phyloP scores from a whole-genome alignment of 2,888 invertebrate genomes.

The Congeria kusceri region DNA sequence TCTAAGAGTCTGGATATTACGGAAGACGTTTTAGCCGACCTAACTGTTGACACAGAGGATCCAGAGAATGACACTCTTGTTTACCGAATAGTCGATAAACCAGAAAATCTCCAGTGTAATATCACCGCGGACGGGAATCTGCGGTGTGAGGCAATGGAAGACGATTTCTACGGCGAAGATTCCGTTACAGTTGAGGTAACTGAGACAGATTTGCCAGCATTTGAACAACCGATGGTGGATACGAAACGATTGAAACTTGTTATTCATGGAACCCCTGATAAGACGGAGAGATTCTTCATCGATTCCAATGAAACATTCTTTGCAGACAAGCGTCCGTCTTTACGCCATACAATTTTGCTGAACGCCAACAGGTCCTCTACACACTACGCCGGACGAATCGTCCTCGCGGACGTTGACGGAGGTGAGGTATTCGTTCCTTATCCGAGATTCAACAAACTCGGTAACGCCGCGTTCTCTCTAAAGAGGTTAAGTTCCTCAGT shows the following conservation, averaged over 20 bases:
- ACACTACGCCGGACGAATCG: slow-evolving; percentile 35
- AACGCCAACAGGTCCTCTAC: slow-evolving; percentile 39
- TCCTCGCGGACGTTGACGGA: slow-evolving; percentile 53
- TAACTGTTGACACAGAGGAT: slow-evolving; percentile 30
- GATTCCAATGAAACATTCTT: slow-evolving; percentile 38
- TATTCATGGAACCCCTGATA: slow-evolving; percentile 31
- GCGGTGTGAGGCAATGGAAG: slow-evolving; percentile 23
- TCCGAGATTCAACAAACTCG: slow-evolving; percentile 26
- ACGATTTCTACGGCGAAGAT: slow-evolving; percentile 53
- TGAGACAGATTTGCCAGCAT: slow-evolving; percentile 14
- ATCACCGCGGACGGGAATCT: slow-evolving; percentile 48
- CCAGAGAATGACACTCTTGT: slow-evolving; percentile 46
- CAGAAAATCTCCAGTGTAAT: slow-evolving; percentile 30
- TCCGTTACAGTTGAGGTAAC: slow-evolving; percentile 9
- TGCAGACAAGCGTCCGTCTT: slow-evolving; percentile 33
- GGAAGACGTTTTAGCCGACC: slow-evolving; percentile 32
- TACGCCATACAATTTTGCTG: slow-evolving; percentile 21
- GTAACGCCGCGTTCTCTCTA: slow-evolving; percentile 34
- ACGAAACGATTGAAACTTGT: slow-evolving; percentile 19
- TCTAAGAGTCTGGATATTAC: slow-evolving; percentile 24
- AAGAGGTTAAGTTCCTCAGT: not conserved
- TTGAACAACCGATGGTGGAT: slow-evolving; percentile 2
- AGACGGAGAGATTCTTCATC: slow-evolving; percentile 43
- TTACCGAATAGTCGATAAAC: slow-evolving; percentile 28
- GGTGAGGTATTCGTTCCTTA: slow-evolving; percentile 31